Evolutionary conservation across 64 coral and sea anemone genomes (phyloP).

Genomic region (Anthopleura sola): DNA sequence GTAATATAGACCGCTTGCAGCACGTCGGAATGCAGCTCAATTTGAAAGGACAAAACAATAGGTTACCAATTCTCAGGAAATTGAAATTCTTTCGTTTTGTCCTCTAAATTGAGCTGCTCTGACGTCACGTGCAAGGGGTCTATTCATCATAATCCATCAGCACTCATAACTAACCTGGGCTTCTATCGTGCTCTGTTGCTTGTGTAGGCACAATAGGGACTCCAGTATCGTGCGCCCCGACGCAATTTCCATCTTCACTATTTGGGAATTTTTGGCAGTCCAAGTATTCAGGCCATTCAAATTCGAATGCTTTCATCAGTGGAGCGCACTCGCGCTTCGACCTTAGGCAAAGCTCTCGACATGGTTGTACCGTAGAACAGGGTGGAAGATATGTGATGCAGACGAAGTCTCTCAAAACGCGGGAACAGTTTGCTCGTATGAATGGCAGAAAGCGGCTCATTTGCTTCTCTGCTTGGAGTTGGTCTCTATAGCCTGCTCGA

Average conservation of each 20-base stretch:
- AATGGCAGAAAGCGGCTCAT: slow-evolving; percentile 23
- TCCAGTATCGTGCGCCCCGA: background rate
- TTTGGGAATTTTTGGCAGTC: slow-evolving; percentile 32
- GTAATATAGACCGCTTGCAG: too few relatives aligned
- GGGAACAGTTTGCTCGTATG: slow-evolving; percentile 31
- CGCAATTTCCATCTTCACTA: background rate
- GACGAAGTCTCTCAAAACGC: slow-evolving; percentile 20
- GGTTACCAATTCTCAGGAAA: too few relatives aligned
- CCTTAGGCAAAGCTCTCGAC: slow-evolving; percentile 43
- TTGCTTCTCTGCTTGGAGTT: slow-evolving; percentile 19
- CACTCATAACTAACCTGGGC: background rate
- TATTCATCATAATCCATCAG: background rate
- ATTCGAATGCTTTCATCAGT: background rate
- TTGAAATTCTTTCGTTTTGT: too few relatives aligned
- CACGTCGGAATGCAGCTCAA: too few relatives aligned
- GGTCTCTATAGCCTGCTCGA: background rate
- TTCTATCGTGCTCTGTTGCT: background rate
- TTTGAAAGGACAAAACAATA: too few relatives aligned
- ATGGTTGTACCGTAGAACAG: slow-evolving; percentile 26
- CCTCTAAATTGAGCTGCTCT: too few relatives aligned
- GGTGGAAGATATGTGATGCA: slow-evolving; percentile 34
- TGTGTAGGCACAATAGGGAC: background rate
- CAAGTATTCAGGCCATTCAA: slow-evolving; percentile 22
- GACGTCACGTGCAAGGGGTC: too few relatives aligned
- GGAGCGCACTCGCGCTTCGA: slow-evolving; percentile 21